phyloP scores from a whole-genome alignment of 2,113 vertebrate genomes.

The Takifugu bimaculatus region DNA sequence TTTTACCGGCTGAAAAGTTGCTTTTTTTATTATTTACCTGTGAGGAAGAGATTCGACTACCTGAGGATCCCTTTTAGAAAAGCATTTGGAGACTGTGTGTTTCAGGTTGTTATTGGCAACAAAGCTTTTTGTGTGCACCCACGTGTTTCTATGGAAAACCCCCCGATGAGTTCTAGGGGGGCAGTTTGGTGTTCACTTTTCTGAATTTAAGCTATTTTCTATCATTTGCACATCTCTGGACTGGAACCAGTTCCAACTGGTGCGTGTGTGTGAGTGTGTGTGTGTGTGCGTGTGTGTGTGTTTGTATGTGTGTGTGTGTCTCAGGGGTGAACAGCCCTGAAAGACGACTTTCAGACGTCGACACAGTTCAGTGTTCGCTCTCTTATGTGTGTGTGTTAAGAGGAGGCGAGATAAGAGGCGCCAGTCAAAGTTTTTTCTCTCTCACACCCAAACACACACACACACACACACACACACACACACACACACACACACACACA shows the following conservation, averaged over 20 bases:
- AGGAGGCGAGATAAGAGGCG: conserved; percentile 63
- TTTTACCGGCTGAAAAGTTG: too few species aligned
- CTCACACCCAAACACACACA: conserved; percentile 30
- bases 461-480: conserved; percentile 16
- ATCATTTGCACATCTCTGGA: too few species aligned
- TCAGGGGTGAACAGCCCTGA: conserved; percentile 33
- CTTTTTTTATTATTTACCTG: too few species aligned
- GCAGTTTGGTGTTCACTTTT: too few species aligned
- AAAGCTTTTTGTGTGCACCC: neutral
- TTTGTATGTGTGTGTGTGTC: conserved; percentile 6
- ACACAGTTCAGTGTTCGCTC: conserved; percentile 25
- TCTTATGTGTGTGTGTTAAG: conserved; percentile 25
- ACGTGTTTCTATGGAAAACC: neutral
- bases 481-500: too few species aligned
- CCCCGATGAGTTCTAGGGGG: too few species aligned
- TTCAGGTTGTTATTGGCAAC: too few species aligned
- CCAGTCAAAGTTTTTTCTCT: conserved; percentile 49
- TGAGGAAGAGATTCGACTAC: too few species aligned
- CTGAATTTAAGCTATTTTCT: too few species aligned
- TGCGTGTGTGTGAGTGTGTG: conserved; percentile 3
- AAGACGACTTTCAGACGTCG: conserved; percentile 48
- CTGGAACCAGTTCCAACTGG: too few species aligned
- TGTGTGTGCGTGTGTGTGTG: conserved; percentile 13
- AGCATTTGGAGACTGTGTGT: too few species aligned
- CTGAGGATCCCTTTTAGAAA: too few species aligned